phyloP scores from a whole-genome alignment of 53 echinoderm and acorn worm species.

The Arbacia lixula region DNA sequence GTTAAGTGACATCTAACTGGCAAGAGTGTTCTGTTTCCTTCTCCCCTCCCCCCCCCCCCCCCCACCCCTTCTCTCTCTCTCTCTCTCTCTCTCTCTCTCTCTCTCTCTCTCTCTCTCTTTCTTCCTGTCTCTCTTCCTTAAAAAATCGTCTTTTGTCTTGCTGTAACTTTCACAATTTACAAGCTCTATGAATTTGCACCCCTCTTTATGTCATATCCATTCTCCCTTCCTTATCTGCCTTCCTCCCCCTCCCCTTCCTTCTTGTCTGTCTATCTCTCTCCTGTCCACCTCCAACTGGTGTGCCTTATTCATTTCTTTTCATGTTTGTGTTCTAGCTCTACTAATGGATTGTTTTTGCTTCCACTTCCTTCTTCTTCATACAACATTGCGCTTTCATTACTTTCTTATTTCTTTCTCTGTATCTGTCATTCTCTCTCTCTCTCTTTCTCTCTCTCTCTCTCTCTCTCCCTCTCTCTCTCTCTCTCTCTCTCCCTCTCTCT shows the following conservation, averaged over 20 bases:
- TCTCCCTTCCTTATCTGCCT: too few relatives aligned
- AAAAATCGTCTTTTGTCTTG: too few relatives aligned
- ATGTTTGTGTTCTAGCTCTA: too few relatives aligned
- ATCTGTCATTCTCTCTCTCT: neutral
- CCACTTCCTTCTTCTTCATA: neutral
- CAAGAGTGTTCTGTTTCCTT: conserved; percentile 3
- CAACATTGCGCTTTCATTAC: neutral
- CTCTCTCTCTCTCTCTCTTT: neutral
- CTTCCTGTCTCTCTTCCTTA: neutral
- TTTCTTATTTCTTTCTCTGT: neutral
- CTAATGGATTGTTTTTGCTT: too few relatives aligned
- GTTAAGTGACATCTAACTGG: too few relatives aligned
- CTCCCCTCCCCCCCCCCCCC: neutral
- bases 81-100: neutral
- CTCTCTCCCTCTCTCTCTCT: neutral
- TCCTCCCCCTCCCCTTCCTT: too few relatives aligned
- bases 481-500: neutral
- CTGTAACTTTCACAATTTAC: too few relatives aligned
- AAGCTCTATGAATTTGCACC: too few relatives aligned
- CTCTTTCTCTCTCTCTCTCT: conserved; percentile 22
- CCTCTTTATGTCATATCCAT: too few relatives aligned
- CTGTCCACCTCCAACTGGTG: too few relatives aligned
- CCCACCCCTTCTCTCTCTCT: neutral
- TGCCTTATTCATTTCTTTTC: too few relatives aligned
- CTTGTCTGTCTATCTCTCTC: too few relatives aligned